Base-by-base conservation (phyloP, 1,140 invertebrate genomes). In the Brachionus calyciflorus region DNA sequence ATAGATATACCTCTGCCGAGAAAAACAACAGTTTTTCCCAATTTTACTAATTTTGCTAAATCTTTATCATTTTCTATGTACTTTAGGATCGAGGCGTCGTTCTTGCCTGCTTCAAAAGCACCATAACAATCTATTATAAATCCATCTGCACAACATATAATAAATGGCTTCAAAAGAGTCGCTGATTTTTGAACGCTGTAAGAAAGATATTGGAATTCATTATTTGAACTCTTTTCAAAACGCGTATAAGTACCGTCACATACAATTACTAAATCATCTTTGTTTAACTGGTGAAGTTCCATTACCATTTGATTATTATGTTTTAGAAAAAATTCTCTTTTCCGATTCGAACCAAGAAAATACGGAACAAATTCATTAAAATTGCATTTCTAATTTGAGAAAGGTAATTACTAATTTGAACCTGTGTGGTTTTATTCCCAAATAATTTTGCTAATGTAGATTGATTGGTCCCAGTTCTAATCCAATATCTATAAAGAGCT, bases 41-140 rank as follows among this genome's bases (percentile, higher is more conserved):
- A n/a, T 12, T 30, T 33, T 24, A 65, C 19, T 21, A 65, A 10
- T 5, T 44, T 65, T 12, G 12, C 21, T 44, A 65, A 65, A 19
- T 44, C 60, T 0, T 26, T 44, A 65, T 65, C 60, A 12, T 24
- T 46, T 65, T 46, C 30, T 24, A 65, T 65, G 44, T 65, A 65
- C 14, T 44, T 44, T 24, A 65, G 24, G 9, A 65, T 65, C 19
- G 1, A 9, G 24, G 60, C 60, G 44, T 65, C 60, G 44, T 65
- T 65, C 24, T 44, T 21, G 19, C 40, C 21, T 41, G 37, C 60
- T 44, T 65, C 9, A 65, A 65, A 65, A 17, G 37, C 17, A 6
- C 60, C 60, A 65, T 65, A 65, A 44, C 60, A 65, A 28, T 65
- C 60, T 19, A 65, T 65, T 0, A 65, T 44, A 37, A 19, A 65